A percentile compares a stretch with the other conserved stretches of the same genome.
phyloP scores from a whole-genome alignment of 30 jellyfish, hydroid and myxozoan species.

The Clytia hemisphaerica region DNA sequence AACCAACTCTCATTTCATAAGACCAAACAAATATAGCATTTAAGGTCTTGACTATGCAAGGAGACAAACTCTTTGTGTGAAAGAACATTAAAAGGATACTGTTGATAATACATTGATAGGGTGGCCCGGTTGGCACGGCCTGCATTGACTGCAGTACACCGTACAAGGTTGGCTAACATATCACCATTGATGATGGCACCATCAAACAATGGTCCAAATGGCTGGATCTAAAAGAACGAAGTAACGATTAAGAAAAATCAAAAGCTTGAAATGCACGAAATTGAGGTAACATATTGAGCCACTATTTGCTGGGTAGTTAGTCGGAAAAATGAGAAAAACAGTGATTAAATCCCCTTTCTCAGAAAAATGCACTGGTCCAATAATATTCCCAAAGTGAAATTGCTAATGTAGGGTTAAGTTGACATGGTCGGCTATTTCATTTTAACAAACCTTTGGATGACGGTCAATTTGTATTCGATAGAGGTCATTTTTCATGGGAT shows the following conservation, averaged over 20 bases:
- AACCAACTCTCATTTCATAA: too few relatives aligned
- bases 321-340: too few relatives aligned
- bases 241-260: background rate
- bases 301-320: too few relatives aligned
- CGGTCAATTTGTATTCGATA: conserved; percentile 69
- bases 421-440: background rate
- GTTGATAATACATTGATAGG: conserved; percentile 64
- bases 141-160: conserved; percentile 80
- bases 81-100: conserved; percentile 65
- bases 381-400: too few relatives aligned
- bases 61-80: background rate
- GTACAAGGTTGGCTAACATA: conserved; percentile 62
- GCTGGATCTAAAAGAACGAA: conserved; percentile 50
- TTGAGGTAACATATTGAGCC: background rate
- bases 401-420: too few relatives aligned
- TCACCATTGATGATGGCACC: conserved; percentile 89
- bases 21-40: too few relatives aligned
- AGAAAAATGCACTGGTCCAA: too few relatives aligned
- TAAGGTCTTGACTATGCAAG: background rate
- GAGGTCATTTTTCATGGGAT: conserved; percentile 70
- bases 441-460: conserved; percentile 49
- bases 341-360: too few relatives aligned
- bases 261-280: background rate
- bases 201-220: conserved; percentile 94
- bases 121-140: conserved; percentile 76